Conservation (phyloP, 2,113 vertebrate genomes). For the Scartelaos histophorus region DNA sequence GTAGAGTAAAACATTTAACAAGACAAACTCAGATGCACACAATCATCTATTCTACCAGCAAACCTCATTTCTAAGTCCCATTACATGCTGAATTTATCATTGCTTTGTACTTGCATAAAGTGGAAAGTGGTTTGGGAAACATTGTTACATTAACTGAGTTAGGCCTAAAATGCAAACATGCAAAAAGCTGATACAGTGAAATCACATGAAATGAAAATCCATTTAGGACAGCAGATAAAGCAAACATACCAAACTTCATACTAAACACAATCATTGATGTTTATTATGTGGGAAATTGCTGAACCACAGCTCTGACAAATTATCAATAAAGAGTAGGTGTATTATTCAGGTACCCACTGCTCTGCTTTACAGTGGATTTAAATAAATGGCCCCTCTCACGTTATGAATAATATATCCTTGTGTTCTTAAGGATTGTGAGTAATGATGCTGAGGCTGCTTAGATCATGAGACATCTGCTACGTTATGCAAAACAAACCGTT, state of each 20-base stretch:
- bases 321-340: conserved; percentile 21
- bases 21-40: too few species aligned
- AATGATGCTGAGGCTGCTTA: not conserved
- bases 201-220: not conserved
- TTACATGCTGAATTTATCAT: too few species aligned
- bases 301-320: conserved; percentile 15
- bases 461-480: conserved; percentile 29
- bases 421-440: conserved; percentile 5
- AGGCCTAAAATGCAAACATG: not conserved
- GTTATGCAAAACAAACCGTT: conserved; percentile 9
- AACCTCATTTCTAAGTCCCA: too few species aligned
- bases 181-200: not conserved
- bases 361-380: conserved; percentile 23
- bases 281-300: conserved; percentile 9
- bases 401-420: conserved; percentile 42
- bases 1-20: too few species aligned
- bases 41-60: too few species aligned
- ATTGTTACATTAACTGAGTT: not conserved
- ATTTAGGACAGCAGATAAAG: not conserved
- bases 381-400: conserved; percentile 25
- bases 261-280: conserved; percentile 17
- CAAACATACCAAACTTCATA: conserved; percentile 22
- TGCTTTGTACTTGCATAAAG: not conserved
- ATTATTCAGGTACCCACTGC: conserved; percentile 35
- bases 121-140: not conserved